phyloP scores from a whole-genome alignment of 1,140 invertebrate genomes.

The Berghia stephanieae region DNA sequence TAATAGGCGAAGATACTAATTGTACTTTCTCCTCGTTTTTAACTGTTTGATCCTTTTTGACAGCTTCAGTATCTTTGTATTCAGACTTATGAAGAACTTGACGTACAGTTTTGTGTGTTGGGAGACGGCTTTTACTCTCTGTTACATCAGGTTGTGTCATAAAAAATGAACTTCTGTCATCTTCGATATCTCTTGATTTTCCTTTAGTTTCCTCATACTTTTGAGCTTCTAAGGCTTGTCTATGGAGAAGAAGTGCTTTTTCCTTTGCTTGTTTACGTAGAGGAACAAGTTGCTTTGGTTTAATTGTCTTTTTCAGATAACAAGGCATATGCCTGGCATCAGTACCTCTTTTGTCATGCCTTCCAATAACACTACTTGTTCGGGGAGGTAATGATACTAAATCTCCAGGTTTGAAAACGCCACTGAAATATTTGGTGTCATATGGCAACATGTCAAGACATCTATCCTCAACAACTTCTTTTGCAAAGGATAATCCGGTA shows the following conservation, averaged over 20 bases:
- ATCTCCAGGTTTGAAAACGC: slow-evolving; percentile 49
- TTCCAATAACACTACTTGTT: slow-evolving; percentile 45
- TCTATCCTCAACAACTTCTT: slow-evolving; percentile 62
- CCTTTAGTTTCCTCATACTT: slow-evolving; percentile 11
- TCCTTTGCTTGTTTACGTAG: slow-evolving; percentile 50
- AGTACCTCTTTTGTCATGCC: slow-evolving; percentile 51
- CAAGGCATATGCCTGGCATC: slow-evolving; percentile 57
- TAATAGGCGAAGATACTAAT: too few species aligned
- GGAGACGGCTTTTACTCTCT: too few species aligned
- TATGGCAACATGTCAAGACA: slow-evolving; percentile 62
- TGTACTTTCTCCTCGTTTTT: too few species aligned
- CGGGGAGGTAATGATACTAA: slow-evolving; percentile 39
- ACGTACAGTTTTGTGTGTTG: too few species aligned
- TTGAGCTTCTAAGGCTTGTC: slow-evolving; percentile 25
- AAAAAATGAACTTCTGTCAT: too few species aligned
- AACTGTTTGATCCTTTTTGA: too few species aligned
- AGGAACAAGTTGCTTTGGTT: slow-evolving; percentile 27
- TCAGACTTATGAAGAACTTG: too few species aligned
- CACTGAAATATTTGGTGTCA: slow-evolving; percentile 59
- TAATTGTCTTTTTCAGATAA: slow-evolving; percentile 48
- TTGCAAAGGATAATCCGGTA: slow-evolving; percentile 51
- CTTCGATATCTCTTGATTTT: not conserved
- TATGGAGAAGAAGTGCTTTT: slow-evolving; percentile 35
- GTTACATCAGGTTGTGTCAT: too few species aligned
- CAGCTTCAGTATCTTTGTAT: too few species aligned